Evolutionary conservation across 2,888 invertebrate species (phyloP), one percentile per base, ranked within the genome.

Genomic region (Eupithecia insigniata): DNA sequence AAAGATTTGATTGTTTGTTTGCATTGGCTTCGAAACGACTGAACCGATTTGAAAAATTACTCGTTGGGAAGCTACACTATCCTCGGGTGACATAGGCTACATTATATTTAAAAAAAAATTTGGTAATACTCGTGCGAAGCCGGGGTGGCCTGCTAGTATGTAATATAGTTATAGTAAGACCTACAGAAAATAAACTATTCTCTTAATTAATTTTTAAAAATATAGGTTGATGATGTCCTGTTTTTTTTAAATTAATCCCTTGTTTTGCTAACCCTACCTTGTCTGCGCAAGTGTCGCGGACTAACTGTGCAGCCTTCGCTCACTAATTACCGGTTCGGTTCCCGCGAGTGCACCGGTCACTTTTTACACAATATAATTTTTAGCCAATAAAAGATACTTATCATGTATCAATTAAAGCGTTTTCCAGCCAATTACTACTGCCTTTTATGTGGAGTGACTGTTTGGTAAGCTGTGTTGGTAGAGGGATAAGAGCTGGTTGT

Each of bases 291-390:
- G 88, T 88, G 89, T 88, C 83, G 87, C 81, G 80, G 81, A 80
- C 83, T 87, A 87, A 87, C 88, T 85, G 87, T 84, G 80, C 83
- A 81, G 79, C 78, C 83, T 84, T 81, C 82, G 80, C 82, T 84
- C 82, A 84, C 89, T 90, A 91, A 91, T 91, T 91, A 90, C 82
- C 82, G 80, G 84, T 89, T 88, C 90, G 86, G 85, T 90, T 90
- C 90, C 83, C 82, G 78, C 88, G 89, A 90, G 74, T 72, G 71
- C 82, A 83, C 81, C 80, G 81, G 80, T 74, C 74, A 73, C 78
- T 89, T 89, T 89, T 89, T 89, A 80, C 82, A 78, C 83, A 77
- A 82, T 82, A 85, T 85, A 84, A 88, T 89, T 90, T 89, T 88
- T 84, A 89, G 72, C 87, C 87, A 89, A 90, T 90, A 89, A 74